Evolutionary conservation across 35 echinoderm and acorn worm genomes (phyloP).

Genomic region (Nesometra sesokonis): DNA sequence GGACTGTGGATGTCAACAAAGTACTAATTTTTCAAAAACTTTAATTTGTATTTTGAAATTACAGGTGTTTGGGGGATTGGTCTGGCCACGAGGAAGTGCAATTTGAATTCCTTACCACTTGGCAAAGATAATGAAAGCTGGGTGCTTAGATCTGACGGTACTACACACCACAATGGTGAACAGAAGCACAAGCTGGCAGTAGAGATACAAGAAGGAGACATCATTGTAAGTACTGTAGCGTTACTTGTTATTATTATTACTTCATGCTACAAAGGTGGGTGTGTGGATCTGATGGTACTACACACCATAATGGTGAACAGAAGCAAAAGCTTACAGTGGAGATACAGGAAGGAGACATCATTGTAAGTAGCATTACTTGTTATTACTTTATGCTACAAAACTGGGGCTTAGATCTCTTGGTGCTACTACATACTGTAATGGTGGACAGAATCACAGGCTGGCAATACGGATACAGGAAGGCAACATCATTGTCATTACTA

Average conservation of each 20-base stretch:
- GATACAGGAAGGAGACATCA: conserved; percentile 75
- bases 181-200: conserved; percentile 38
- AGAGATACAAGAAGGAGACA: conserved; percentile 73
- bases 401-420: conserved; percentile 79
- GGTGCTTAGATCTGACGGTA: conserved; percentile 74
- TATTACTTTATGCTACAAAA: too few relatives aligned
- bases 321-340: conserved; percentile 45
- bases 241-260: too few relatives aligned
- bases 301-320: conserved; percentile 55
- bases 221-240: conserved; percentile 88
- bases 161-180: conserved; percentile 56
- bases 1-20: too few relatives aligned
- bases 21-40: too few relatives aligned
- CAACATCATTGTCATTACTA: too few relatives aligned
- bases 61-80: conserved; percentile 91
- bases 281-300: conserved; percentile 58
- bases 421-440: conserved; percentile 52
- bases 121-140: conserved; percentile 67
- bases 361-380: too few relatives aligned
- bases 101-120: conserved; percentile 60
- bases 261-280: conserved; percentile 92
- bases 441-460: conserved; percentile 41
- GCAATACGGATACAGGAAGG: conserved; percentile 63
- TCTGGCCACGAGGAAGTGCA: conserved; percentile 71
- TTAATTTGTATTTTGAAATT: too few relatives aligned